Evolutionary conservation across 2,888 invertebrate species (phyloP).

Genomic region (Erebia palarica): DNA sequence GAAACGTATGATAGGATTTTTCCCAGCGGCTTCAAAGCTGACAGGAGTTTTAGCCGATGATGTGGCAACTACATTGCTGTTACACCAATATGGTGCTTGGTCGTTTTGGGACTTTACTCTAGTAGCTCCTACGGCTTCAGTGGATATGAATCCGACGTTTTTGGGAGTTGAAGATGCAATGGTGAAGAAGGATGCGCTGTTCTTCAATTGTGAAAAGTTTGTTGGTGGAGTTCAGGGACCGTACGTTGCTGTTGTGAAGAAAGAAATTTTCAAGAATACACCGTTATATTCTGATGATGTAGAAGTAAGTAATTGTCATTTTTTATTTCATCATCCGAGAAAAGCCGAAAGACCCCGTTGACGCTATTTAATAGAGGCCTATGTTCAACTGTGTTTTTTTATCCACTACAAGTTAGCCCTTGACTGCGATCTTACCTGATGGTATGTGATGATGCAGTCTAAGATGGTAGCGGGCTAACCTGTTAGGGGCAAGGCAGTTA

Average conservation of each 20-base stretch:
- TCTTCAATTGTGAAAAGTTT: slow-evolving; percentile 95
- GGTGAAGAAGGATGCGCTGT: slow-evolving; percentile 93
- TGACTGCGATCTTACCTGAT: too few relatives aligned
- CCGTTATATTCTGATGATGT: slow-evolving; percentile 67
- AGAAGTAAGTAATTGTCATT: slow-evolving; percentile 61
- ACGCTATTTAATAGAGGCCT: too few relatives aligned
- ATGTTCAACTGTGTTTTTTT: too few relatives aligned
- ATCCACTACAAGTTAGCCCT: too few relatives aligned
- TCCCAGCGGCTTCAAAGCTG: slow-evolving; percentile 93
- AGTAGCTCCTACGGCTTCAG: slow-evolving; percentile 89
- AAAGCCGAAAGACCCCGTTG: too few relatives aligned
- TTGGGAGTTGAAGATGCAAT: slow-evolving; percentile 86
- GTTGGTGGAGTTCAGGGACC: slow-evolving; percentile 95
- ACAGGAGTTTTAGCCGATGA: slow-evolving; percentile 94
- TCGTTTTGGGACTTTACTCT: slow-evolving; percentile 96
- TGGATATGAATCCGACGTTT: slow-evolving; percentile 92
- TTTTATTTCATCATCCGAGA: too few relatives aligned
- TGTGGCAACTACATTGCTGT: slow-evolving; percentile 88
- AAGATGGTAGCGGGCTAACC: too few relatives aligned
- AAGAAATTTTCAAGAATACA: slow-evolving; percentile 72
- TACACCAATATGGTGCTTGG: slow-evolving; percentile 91
- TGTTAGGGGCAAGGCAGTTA: too few relatives aligned
- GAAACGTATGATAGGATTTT: slow-evolving; percentile 90
- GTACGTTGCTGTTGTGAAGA: slow-evolving; percentile 82
- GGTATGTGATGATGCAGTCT: too few relatives aligned